These are phyloP conservation scores for Tapirus terrestris DNA, from an alignment of 2,113 vertebrate species.

Conservation along the genomic window DNA sequence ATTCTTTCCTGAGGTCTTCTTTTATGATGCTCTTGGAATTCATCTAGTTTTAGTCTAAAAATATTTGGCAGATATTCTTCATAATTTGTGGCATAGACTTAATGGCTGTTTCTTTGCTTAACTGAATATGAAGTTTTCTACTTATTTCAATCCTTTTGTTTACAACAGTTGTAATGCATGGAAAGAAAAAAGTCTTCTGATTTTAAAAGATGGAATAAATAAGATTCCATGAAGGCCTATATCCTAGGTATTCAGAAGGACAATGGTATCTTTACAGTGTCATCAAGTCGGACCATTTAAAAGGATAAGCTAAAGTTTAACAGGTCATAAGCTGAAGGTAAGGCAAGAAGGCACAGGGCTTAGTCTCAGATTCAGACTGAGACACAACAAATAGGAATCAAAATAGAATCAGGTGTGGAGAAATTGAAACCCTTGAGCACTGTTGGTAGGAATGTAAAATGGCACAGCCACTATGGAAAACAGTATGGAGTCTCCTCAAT, in stretches of 20 bases:
- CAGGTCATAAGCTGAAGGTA: background rate
- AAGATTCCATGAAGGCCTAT: background rate
- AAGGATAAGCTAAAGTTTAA: background rate
- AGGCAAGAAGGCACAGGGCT: background rate
- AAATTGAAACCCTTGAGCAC: background rate
- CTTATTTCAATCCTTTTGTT: background rate
- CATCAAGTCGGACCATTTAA: background rate
- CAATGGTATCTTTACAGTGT: background rate
- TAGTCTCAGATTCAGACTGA: background rate
- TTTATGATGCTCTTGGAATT: background rate
- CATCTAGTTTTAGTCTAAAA: background rate
- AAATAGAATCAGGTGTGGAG: background rate
- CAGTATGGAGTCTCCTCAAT: background rate
- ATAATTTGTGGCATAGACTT: background rate
- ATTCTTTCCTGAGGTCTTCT: background rate
- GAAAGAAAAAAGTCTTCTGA: background rate
- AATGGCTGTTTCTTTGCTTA: background rate
- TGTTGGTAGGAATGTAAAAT: background rate
- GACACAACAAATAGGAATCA: background rate
- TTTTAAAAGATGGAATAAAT: background rate
- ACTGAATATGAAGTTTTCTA: background rate
- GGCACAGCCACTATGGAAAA: background rate
- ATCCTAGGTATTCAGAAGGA: background rate
- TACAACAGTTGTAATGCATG: background rate
- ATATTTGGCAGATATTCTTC: background rate